Evolutionary conservation across 2,888 invertebrate genomes (phyloP).

Genomic region (Amblyjoppa proteus): DNA sequence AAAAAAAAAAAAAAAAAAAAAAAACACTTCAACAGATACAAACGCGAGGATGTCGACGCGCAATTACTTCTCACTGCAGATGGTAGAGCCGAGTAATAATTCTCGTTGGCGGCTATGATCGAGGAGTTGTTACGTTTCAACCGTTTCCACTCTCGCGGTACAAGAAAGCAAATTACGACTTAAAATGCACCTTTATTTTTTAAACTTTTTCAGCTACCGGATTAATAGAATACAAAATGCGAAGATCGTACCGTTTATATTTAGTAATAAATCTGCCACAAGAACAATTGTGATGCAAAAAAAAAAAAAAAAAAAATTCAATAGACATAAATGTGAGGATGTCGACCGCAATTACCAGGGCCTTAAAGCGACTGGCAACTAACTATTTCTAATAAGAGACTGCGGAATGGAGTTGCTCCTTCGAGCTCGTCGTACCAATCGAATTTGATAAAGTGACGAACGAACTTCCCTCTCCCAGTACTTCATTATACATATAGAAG

Average conservation of each 20-base stretch:
- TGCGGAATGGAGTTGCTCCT: neutral
- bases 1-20: no score
- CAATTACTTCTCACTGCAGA: neutral
- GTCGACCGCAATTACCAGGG: no score
- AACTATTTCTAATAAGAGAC: neutral
- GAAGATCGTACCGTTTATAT: no score
- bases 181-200: no score
- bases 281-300: no score
- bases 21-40: no score
- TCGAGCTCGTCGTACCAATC: constrained; percentile 11
- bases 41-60: no score
- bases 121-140: constrained; percentile 36
- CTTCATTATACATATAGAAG: constrained; percentile 20
- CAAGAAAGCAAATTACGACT: neutral
- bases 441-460: constrained; percentile 46
- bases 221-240: neutral
- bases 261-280: no score
- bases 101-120: neutral
- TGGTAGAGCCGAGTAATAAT: neutral
- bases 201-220: neutral
- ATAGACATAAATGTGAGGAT: no score
- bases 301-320: no score
- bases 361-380: no score
- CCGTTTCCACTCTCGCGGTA: constrained; percentile 23
- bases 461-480: constrained; percentile 11